phyloP scores from a whole-genome alignment of 2,797 vertebrate genomes.

The Mormyrops attenuatus region DNA sequence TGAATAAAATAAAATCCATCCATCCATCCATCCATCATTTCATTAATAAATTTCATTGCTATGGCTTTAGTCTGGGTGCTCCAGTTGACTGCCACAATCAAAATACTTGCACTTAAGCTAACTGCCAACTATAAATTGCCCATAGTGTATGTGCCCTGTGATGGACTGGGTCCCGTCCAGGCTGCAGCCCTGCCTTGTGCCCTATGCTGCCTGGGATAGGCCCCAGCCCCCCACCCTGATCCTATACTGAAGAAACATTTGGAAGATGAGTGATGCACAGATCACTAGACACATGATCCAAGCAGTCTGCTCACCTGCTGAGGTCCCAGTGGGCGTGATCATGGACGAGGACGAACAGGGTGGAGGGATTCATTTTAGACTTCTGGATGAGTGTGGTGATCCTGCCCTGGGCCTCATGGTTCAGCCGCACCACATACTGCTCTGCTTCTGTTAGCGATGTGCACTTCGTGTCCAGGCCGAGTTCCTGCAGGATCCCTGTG shows the following conservation, averaged over 20 bases:
- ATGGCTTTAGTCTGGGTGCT: background rate
- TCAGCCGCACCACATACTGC: constrained; percentile 82
- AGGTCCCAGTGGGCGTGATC: constrained; percentile 95
- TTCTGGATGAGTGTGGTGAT: constrained; percentile 82
- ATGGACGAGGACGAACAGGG: constrained; percentile 86
- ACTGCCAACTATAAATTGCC: background rate
- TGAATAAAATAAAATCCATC: background rate
- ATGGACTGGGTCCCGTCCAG: background rate
- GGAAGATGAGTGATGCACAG: background rate
- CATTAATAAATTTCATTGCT: background rate
- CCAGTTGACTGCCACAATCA: background rate
- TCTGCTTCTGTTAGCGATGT: constrained; percentile 72
- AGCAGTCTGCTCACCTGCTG: constrained; percentile 65
- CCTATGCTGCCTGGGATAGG: background rate
- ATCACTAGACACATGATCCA: background rate
- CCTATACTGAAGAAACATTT: background rate
- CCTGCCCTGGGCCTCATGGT: constrained; percentile 70
- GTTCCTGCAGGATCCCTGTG: constrained; percentile 81
- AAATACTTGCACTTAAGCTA: background rate
- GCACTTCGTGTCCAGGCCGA: constrained; percentile 78
- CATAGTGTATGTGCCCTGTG: background rate
- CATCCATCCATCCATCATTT: background rate
- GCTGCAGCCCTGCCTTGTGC: background rate
- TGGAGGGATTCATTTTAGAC: constrained; percentile 83
- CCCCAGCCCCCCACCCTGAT: background rate